These are phyloP conservation scores for Zingel zingel DNA, from an alignment of 2,113 vertebrate species.

Conservation along the genomic window DNA sequence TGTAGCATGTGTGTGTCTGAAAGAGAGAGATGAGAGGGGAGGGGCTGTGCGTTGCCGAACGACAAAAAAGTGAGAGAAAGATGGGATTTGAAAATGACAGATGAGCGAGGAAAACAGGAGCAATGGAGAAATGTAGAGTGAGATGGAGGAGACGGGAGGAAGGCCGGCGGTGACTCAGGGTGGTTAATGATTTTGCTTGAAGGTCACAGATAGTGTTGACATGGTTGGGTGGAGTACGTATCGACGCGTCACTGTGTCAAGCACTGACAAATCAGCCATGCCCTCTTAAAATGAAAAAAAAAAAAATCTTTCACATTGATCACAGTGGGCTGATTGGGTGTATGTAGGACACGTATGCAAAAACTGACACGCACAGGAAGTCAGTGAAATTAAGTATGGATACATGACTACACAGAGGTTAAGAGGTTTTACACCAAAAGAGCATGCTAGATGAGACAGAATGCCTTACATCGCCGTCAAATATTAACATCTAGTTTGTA, in stretches of 20 bases:
- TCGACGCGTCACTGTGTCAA: constrained; percentile 65
- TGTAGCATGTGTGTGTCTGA: not conserved
- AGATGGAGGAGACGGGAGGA: constrained; percentile 36
- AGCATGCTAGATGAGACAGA: not conserved
- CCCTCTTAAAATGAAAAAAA: constrained; percentile 51
- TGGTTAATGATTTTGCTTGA: constrained; percentile 75
- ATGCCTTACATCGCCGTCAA: not conserved
- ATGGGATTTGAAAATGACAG: constrained; percentile 34
- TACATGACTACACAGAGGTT: constrained; percentile 6
- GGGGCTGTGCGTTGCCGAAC: constrained; percentile 15
- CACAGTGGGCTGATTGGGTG: constrained; percentile 32
- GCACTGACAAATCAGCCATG: constrained; percentile 63
- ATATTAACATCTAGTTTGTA: constrained; percentile 3
- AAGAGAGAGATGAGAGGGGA: not conserved
- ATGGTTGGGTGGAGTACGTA: constrained; percentile 59
- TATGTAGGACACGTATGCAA: constrained; percentile 33
- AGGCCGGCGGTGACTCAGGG: constrained; percentile 47
- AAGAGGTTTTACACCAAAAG: constrained; percentile 4
- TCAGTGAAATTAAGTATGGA: constrained; percentile 33
- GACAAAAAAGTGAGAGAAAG: constrained; percentile 22
- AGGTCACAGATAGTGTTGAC: constrained; percentile 74
- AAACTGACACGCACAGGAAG: constrained; percentile 37
- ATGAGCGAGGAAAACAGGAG: constrained; percentile 17
- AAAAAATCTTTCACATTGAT: constrained; percentile 65
- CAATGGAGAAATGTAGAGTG: constrained; percentile 31